Percentiles rank a stretch among this genome's conserved stretches.
phyloP scores from a whole-genome alignment of 2,888 invertebrate species.

The Cynaeus angustus region DNA sequence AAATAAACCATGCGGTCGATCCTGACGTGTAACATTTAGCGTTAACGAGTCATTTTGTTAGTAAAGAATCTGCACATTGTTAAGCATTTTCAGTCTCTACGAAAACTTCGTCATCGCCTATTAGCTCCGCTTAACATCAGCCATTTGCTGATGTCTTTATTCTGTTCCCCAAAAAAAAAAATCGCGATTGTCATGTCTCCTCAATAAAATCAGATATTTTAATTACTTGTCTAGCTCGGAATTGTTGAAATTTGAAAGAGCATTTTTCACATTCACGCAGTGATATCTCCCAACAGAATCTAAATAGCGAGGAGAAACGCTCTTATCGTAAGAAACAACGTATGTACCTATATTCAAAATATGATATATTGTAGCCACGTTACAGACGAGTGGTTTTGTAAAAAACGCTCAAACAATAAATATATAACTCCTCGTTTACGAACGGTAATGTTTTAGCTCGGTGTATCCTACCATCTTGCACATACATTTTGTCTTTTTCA shows the following conservation, averaged over 20 bases:
- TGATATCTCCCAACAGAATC: constrained; percentile 10
- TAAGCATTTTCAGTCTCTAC: constrained; percentile 13
- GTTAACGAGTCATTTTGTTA: constrained; percentile 28
- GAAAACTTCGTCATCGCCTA: constrained; percentile 15
- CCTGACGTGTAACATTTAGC: constrained; percentile 18
- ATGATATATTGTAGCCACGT: constrained; percentile 24
- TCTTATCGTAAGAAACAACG: constrained; percentile 1
- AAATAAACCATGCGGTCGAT: constrained; percentile 6
- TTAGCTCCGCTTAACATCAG: constrained; percentile 23
- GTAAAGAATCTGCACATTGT: constrained; percentile 29
- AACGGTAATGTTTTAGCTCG: constrained; percentile 11
- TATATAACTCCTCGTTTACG: constrained; percentile 16
- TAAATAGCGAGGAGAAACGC: constrained; percentile 5
- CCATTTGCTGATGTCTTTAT: constrained; percentile 23
- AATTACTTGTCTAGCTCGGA: constrained; percentile 8
- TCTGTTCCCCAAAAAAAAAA: constrained; percentile 12
- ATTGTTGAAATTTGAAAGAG: constrained; percentile 3
- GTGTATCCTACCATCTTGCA: constrained; percentile 2
- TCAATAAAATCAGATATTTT: constrained; percentile 10
- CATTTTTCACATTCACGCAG: neutral
- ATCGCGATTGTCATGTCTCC: neutral
- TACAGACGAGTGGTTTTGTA: constrained; percentile 30
- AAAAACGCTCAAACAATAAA: constrained; percentile 35
- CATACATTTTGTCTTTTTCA: constrained; percentile 9
- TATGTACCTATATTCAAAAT: constrained; percentile 15